A percentile compares a stretch with the other conserved stretches of the same genome.
phyloP scores from a whole-genome alignment of 2,797 vertebrate species.

The Argyrosomus regius region DNA sequence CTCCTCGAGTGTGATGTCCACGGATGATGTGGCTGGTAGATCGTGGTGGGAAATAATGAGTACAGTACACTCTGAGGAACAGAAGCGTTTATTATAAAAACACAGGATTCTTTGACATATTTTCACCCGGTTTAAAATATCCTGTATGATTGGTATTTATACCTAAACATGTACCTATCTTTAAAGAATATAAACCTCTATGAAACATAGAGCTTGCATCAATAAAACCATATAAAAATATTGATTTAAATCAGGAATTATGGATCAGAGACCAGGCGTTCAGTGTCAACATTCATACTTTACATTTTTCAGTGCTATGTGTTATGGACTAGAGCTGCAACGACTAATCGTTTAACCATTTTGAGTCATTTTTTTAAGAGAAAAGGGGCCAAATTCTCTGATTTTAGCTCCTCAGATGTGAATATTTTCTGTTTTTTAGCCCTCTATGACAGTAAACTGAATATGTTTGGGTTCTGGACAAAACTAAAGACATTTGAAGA shows the following conservation, averaged over 20 bases:
- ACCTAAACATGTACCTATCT: not conserved
- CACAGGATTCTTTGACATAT: not conserved
- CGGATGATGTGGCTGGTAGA: slow-evolving; percentile 62
- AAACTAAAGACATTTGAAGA: too few relatives aligned
- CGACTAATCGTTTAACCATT: too few relatives aligned
- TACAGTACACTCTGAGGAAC: slow-evolving; percentile 25
- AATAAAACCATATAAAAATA: not conserved
- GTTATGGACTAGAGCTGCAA: too few relatives aligned
- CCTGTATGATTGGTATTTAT: not conserved
- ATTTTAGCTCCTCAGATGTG: too few relatives aligned
- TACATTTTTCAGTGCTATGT: not conserved
- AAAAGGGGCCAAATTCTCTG: too few relatives aligned
- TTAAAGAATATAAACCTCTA: not conserved
- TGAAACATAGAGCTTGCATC: not conserved
- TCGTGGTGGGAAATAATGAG: slow-evolving; percentile 39
- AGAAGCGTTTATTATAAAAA: slow-evolving; percentile 22
- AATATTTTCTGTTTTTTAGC: too few relatives aligned
- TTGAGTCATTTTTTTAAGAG: too few relatives aligned
- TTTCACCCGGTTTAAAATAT: not conserved
- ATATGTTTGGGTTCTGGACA: too few relatives aligned
- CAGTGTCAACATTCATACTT: not conserved
- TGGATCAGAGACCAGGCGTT: not conserved
- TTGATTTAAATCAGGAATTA: not conserved
- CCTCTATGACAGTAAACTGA: too few relatives aligned
- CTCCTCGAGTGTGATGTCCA: slow-evolving; percentile 66